Evolutionary conservation across 2,888 invertebrate genomes (phyloP).

Genomic region (Altica lythri): DNA sequence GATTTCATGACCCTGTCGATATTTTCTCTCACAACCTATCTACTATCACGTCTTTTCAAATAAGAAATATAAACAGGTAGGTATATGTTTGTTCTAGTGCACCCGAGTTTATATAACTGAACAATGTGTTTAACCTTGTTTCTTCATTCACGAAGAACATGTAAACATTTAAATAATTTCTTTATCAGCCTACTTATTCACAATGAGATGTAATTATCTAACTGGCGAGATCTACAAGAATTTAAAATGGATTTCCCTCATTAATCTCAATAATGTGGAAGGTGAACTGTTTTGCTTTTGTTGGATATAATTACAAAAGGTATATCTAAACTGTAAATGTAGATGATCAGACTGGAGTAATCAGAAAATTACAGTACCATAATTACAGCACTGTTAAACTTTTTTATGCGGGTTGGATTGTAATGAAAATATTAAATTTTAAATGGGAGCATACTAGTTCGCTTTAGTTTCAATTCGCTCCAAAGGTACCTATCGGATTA

Average conservation of each 20-base stretch:
- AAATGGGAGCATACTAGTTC: too few species aligned
- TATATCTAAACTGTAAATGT: constrained; percentile 8
- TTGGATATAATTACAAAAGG: neutral
- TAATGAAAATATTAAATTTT: too few species aligned
- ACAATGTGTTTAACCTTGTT: constrained; percentile 27
- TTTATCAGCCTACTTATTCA: constrained; percentile 20
- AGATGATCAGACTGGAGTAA: neutral
- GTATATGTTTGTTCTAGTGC: constrained; percentile 16
- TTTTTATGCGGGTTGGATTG: too few species aligned
- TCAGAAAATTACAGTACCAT: too few species aligned
- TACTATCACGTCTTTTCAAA: constrained; percentile 9
- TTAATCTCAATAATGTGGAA: constrained; percentile 11
- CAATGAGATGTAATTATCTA: constrained; percentile 16
- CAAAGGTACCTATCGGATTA: too few species aligned
- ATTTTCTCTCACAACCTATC: constrained; percentile 5
- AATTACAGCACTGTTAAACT: too few species aligned
- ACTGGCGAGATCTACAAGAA: constrained; percentile 12
- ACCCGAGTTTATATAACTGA: constrained; percentile 23
- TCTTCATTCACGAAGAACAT: constrained; percentile 23
- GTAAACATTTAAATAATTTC: constrained; percentile 25
- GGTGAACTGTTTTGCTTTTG: constrained; percentile 10
- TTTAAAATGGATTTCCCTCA: constrained; percentile 15
- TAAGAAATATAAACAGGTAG: constrained; percentile 9
- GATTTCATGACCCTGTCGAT: constrained; percentile 10
- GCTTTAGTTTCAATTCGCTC: too few species aligned